Evolutionary conservation across 2,888 invertebrate genomes (phyloP).

Genomic region (Himalopsyche anomala): DNA sequence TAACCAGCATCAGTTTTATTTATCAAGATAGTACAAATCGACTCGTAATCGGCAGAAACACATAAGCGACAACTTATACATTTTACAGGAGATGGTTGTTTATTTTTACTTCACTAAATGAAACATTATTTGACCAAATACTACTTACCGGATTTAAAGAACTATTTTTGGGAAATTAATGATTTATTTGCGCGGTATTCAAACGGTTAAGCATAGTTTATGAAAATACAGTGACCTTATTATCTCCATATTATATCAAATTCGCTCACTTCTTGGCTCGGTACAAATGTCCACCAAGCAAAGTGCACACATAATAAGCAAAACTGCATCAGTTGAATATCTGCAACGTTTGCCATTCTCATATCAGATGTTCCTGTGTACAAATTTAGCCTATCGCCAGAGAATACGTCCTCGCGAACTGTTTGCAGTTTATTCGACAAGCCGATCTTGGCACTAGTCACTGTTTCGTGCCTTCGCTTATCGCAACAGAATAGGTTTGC

Average conservation of each 20-base stretch:
- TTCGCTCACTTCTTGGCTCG: slow-evolving; percentile 4
- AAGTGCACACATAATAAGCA: slow-evolving; percentile 6
- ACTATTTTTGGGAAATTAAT: no score
- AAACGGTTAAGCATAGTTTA: no score
- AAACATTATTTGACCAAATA: no score
- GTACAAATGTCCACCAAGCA: neutral
- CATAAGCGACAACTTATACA: no score
- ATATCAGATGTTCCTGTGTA: slow-evolving; percentile 13
- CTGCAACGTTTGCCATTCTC: neutral
- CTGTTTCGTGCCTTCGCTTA: neutral
- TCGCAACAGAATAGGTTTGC: neutral
- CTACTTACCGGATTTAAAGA: no score
- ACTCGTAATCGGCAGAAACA: no score
- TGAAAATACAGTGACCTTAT: no score
- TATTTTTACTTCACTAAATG: no score
- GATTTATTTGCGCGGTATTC: no score
- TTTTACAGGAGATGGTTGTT: no score
- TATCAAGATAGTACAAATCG: no score
- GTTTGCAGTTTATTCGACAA: neutral
- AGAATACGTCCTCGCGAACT: neutral
- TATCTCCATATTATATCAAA: neutral
- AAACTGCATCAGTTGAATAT: slow-evolving; percentile 24
- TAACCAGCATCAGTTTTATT: no score
- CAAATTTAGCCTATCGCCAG: neutral
- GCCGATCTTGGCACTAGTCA: neutral